Conservation (phyloP, 1,140 invertebrate genomes). For the Streblospio benedicti region DNA sequence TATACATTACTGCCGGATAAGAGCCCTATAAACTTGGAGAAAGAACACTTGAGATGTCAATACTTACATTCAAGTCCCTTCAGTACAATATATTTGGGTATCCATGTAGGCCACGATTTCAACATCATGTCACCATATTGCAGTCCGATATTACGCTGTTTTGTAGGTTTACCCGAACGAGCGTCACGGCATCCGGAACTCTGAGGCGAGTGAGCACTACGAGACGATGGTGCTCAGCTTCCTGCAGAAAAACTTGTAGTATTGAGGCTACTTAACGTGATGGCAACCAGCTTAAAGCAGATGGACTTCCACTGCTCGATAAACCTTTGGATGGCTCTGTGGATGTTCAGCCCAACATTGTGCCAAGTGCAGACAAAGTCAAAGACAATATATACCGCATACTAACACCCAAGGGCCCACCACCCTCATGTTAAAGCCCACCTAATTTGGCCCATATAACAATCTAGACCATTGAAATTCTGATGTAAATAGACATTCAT, state of each 20-base stretch:
- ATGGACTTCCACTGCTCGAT: neutral
- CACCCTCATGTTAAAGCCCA: no score
- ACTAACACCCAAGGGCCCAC: no score
- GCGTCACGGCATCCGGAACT: constrained; percentile 80
- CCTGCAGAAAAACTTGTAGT: constrained; percentile 71
- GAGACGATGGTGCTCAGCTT: constrained; percentile 87
- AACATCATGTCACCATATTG: neutral
- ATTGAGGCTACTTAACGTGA: neutral
- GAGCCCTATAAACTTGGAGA: no score
- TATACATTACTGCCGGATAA: no score
- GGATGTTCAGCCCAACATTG: no score
- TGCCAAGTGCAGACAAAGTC: no score
- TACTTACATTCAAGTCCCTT: neutral
- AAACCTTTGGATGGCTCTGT: neutral
- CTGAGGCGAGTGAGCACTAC: constrained; percentile 91
- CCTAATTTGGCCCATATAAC: no score
- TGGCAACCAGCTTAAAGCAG: neutral
- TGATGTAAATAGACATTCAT: no score
- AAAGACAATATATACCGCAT: no score
- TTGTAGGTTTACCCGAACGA: constrained; percentile 80
- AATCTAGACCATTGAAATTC: no score
- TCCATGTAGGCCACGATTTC: neutral
- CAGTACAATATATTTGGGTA: neutral
- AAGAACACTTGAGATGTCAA: no score
- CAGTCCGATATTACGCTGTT: neutral